phyloP scores from a whole-genome alignment of 2,888 invertebrate species.

The Resseliella maxima region DNA sequence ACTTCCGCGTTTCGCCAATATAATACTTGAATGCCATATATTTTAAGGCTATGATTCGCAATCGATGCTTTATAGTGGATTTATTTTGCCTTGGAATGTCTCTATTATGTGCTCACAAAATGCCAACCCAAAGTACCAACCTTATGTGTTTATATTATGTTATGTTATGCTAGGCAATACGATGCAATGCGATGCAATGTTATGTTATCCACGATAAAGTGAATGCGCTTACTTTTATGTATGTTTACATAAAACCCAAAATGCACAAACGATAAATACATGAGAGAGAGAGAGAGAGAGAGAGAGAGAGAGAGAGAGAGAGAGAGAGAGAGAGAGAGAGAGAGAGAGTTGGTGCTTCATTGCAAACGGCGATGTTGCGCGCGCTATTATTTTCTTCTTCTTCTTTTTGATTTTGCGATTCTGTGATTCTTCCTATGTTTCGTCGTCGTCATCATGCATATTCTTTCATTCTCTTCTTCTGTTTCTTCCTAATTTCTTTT shows the following conservation, averaged over 20 bases:
- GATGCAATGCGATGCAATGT: too few relatives aligned
- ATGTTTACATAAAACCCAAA: conserved; percentile 47
- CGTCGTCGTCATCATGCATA: not conserved
- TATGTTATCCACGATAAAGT: conserved; percentile 36
- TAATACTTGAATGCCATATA: conserved; percentile 12
- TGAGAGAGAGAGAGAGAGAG: not conserved
- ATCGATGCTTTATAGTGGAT: conserved; percentile 35
- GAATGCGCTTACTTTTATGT: conserved; percentile 37
- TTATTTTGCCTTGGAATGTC: conserved; percentile 52
- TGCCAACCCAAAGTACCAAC: conserved; percentile 20
- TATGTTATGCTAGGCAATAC: too few relatives aligned
- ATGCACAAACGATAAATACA: not conserved
- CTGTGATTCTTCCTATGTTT: not conserved
- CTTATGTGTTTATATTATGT: not conserved
- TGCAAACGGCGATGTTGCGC: conserved; percentile 34
- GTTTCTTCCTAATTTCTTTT: not conserved
- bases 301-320: too few relatives aligned
- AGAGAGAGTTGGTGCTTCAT: not conserved
- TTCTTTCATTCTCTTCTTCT: not conserved
- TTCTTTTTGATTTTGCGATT: not conserved
- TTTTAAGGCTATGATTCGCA: conserved; percentile 41
- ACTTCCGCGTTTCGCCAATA: conserved; percentile 34
- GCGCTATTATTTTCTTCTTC: conserved; percentile 32
- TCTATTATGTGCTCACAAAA: conserved; percentile 8
- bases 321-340: too few relatives aligned